Evolutionary conservation across 2,888 invertebrate genomes (phyloP), one percentile per base, ranked within the genome.

Genomic region (Apodemia hepburni): DNA sequence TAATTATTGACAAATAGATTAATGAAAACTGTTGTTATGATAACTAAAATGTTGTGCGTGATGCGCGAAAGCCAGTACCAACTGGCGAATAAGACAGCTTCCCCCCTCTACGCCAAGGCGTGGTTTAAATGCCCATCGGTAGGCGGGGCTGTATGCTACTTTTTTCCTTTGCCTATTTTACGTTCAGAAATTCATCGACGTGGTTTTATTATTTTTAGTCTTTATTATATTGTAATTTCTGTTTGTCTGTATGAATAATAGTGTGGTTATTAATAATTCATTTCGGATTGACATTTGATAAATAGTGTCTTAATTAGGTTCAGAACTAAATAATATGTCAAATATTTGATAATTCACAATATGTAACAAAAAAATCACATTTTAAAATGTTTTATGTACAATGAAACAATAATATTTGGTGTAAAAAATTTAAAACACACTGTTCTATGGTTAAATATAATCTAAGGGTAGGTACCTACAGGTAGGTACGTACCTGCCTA

Each of bases 201-300:
- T 75, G 72, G 74, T 81, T 81, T 81, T 81, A 78, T 85, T 38
- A 38, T 38, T 38, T 84, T 81, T 75, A 75, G 70, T 74, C 74
- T 84, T 85, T 87, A 87, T 87, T 86, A 86, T 85, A 87, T 81
- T 87, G 86, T 87, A 82, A 80, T 81, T 81, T 81, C 70, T 79
- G 79, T 78, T 80, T 81, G 84, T 83, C 80, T 79, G 81, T 84
- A 82, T 83, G 81, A 82, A 83, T 83, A 81, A 78, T 75, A 76
- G 77, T 78, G 58, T 58, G 18, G 61, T 61, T 61, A 58, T 61
- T 58, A 61, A 42, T 59, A 42, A 38, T 38, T 59, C 59, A 74
- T 72, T 73, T 65, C 9, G 51, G 9, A 51, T 51, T 51, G 51
- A 51, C 51, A 51, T 51, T 51, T 51, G 51, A 22, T 22, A 51